Evolutionary conservation across 2,888 invertebrate species (phyloP), one percentile per base, ranked within the genome.

Genomic region (Cacoxenus indagator): DNA sequence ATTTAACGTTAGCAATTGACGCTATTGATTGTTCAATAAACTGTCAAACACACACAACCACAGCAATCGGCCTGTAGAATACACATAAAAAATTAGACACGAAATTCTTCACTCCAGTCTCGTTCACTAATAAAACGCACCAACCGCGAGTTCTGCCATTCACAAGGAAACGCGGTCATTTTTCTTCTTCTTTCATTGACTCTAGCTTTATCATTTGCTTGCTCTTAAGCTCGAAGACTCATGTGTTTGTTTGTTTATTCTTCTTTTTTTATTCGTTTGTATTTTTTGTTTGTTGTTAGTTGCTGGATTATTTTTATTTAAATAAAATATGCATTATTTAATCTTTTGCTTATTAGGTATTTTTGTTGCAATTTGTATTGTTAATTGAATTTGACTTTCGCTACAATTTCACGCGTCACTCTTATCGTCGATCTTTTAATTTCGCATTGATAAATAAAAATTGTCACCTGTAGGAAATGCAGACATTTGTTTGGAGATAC

Each of bases 321-420:
- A 59, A 59, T 31, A 29, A 27, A 14, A 1, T 31, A 17, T 31
- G 59, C 29, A 59, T 77, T 77, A 65, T 78, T 71, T 70, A 77
- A 75, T 81, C 78, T 75, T 75, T 48, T 71, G 67, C 73, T 70
- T 70, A 78, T 75, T 77, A 71, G 73, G 73, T 70, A 69, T 69
- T n/a, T 31, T 22, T 65, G n/a, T 57, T 61, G 48, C 65, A 69
- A 11, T 70, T 67, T 26, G 27, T 51, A 65, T 70, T 4, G 37
- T 37, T 37, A 1, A 37, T 22, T 43, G 26, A 19, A n/a, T 57
- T 29, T 27, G 26, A 77, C 80, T 80, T 80, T 78, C 80, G 77
- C 78, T 80, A 77, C 80, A 80, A 80, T 78, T 78, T 79, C 79
- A 74, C 78, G 76, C 70, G 66, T 64, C 57, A 22, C 4, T 48